Conservation (phyloP, 2,113 vertebrate genomes). For the Jacana jacana region DNA sequence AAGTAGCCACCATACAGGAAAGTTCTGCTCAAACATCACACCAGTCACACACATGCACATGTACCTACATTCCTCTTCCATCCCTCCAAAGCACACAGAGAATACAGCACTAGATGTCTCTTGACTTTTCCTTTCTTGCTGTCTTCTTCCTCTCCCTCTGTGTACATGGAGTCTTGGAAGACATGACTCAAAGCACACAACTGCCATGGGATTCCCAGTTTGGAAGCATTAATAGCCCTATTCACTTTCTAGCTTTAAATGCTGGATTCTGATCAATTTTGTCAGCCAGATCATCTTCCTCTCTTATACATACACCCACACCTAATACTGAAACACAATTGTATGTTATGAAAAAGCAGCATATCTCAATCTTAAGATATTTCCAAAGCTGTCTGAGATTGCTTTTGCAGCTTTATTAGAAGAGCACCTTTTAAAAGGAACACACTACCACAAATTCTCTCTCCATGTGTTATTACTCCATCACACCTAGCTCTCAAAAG, state of each 20-base stretch:
- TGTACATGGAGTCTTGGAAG: background rate
- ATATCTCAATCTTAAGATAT: background rate
- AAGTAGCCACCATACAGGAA: background rate
- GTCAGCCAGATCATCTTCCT: background rate
- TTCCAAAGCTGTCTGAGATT: background rate
- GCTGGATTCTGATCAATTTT: background rate
- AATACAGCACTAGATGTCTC: background rate
- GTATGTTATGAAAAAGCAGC: background rate
- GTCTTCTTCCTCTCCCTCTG: background rate
- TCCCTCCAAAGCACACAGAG: background rate
- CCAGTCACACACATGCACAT: accelerated
- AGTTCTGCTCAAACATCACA: background rate
- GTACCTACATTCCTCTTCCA: background rate
- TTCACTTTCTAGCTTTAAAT: background rate
- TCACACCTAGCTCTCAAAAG: background rate
- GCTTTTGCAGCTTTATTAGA: background rate
- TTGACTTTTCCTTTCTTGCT: background rate
- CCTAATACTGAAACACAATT: background rate
- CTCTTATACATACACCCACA: background rate
- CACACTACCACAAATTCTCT: background rate
- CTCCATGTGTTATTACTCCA: background rate
- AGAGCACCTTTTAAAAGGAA: background rate
- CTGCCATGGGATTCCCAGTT: background rate
- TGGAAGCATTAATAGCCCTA: background rate
- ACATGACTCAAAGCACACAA: background rate